Conservation (phyloP, 2,888 invertebrate genomes). For the Eupithecia tripunctaria region DNA sequence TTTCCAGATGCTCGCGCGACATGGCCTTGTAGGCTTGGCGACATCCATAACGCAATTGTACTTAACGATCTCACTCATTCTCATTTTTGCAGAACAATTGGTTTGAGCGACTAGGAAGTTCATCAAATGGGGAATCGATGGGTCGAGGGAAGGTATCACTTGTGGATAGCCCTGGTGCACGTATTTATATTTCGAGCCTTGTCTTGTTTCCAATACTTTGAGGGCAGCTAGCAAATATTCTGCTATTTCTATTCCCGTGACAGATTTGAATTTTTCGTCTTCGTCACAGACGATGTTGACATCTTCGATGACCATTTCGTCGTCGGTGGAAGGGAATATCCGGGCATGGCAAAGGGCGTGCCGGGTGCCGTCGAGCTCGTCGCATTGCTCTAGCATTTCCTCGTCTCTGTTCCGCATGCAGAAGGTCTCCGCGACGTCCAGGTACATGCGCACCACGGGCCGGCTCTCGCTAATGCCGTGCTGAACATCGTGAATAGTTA, state of each 20-base stretch:
- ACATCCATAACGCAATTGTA: slow-evolving; percentile 56
- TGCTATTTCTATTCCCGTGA: slow-evolving; percentile 61
- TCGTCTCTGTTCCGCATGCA: slow-evolving; percentile 60
- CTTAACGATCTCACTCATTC: neutral
- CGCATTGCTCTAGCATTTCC: slow-evolving; percentile 57
- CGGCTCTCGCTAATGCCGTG: slow-evolving; percentile 61
- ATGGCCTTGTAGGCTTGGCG: slow-evolving; percentile 53
- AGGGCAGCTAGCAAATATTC: slow-evolving; percentile 59
- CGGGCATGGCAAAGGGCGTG: slow-evolving; percentile 68
- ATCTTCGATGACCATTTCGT: slow-evolving; percentile 62
- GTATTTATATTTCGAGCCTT: slow-evolving; percentile 57
- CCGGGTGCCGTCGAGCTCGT: slow-evolving; percentile 64
- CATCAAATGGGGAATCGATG: slow-evolving; percentile 58
- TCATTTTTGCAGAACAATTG: slow-evolving; percentile 63
- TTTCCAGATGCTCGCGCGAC: slow-evolving; percentile 62
- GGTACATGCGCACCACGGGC: slow-evolving; percentile 63
- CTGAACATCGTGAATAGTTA: slow-evolving; percentile 62
- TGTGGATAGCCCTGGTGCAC: slow-evolving; percentile 65
- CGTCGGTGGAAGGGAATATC: slow-evolving; percentile 67
- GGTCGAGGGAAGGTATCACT: slow-evolving; percentile 63
- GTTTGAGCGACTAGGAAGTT: slow-evolving; percentile 60
- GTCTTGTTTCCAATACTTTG: slow-evolving; percentile 56
- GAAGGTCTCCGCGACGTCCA: slow-evolving; percentile 68
- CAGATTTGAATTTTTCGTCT: slow-evolving; percentile 57
- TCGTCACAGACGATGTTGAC: slow-evolving; percentile 66